Evolutionary conservation across 2,113 vertebrate genomes (phyloP).

Genomic region (Phalacrocorax aristotelis): DNA sequence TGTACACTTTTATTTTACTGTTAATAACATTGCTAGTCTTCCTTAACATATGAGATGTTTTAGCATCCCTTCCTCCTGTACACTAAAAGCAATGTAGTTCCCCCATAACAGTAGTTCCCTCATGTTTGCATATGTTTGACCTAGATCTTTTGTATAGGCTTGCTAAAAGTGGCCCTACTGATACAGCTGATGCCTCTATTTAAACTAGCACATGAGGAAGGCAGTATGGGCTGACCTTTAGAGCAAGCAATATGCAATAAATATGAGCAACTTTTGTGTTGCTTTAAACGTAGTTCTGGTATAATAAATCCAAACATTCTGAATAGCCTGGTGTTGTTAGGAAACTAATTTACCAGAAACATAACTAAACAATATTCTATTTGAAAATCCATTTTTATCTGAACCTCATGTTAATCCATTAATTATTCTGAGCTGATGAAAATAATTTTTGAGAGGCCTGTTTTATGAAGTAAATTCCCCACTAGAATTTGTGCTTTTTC

Average conservation of each 20-base stretch:
- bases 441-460: not conserved
- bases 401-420: not conserved
- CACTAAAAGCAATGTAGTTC: not conserved
- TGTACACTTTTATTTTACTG: not conserved
- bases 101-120: not conserved
- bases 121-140: not conserved
- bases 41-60: not conserved
- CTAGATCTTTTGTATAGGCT: not conserved
- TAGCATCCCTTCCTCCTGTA: not conserved
- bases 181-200: not conserved
- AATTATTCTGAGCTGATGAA: not conserved
- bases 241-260: fast-evolving
- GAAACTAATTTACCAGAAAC: not conserved
- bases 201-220: not conserved
- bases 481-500: not conserved
- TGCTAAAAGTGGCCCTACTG: not conserved
- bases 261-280: not conserved
- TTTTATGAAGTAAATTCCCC: not conserved
- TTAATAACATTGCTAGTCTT: not conserved
- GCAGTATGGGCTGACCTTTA: not conserved
- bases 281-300: not conserved
- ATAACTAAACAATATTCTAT: not conserved
- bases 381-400: not conserved
- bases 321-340: not conserved
- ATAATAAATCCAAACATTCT: not conserved